A percentile compares a stretch with the other conserved stretches of the same genome.
These are phyloP conservation scores for Lasiurus borealis DNA, from an alignment of 2,113 vertebrate species.

Conservation along the genomic window DNA sequence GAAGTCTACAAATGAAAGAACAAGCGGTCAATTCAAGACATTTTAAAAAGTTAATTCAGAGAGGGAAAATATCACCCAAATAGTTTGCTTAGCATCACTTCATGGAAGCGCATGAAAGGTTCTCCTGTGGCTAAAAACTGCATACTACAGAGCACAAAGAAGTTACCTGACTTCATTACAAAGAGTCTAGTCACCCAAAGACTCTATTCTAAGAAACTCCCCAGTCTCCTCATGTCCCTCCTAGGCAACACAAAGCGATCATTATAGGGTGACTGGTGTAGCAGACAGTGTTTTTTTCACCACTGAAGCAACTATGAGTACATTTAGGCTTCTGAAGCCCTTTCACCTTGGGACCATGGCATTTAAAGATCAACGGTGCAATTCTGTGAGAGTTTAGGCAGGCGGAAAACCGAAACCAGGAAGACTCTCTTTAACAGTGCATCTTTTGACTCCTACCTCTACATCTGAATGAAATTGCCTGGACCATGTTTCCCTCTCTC, in stretches of 20 bases:
- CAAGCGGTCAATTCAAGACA: constrained; percentile 65
- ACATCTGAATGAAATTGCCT: not conserved
- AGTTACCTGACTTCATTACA: constrained; percentile 56
- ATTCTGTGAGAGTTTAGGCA: not conserved
- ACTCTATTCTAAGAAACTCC: constrained; percentile 34
- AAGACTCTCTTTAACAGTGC: not conserved
- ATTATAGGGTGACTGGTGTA: not conserved
- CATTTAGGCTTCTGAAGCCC: not conserved
- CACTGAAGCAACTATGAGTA: not conserved
- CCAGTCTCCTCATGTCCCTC: not conserved
- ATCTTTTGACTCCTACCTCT: not conserved
- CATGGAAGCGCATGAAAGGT: constrained; percentile 47
- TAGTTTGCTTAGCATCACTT: constrained; percentile 47
- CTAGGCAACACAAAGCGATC: not conserved
- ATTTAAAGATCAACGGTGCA: not conserved
- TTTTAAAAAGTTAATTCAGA: constrained; percentile 41
- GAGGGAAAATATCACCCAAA: constrained; percentile 25
- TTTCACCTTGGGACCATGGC: constrained; percentile 10
- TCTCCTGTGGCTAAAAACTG: constrained; percentile 52
- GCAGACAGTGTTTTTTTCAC: not conserved
- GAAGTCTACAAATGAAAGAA: constrained; percentile 63
- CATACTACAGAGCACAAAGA: not conserved
- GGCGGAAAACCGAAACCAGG: not conserved
- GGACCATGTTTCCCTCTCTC: not conserved
- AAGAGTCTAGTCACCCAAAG: constrained; percentile 54